These are phyloP conservation scores for Agriotes lineatus DNA, from an alignment of 2,888 invertebrate genomes.

Conservation along the genomic window DNA sequence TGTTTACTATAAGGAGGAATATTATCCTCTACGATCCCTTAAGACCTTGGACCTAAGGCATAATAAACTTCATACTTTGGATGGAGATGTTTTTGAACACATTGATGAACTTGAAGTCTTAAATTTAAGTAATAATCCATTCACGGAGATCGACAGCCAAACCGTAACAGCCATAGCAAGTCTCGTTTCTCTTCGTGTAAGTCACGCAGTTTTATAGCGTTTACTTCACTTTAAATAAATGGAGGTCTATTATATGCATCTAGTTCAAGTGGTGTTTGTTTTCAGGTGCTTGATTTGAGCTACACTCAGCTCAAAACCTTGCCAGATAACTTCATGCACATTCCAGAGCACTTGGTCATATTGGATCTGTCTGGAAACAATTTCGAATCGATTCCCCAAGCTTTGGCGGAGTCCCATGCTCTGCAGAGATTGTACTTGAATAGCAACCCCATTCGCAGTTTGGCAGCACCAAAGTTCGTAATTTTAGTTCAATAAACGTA, in stretches of 20 bases:
- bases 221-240: not conserved
- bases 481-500: too few relatives aligned
- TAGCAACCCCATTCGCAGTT: conserved; percentile 67
- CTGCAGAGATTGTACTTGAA: conserved; percentile 75
- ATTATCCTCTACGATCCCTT: conserved; percentile 72
- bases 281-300: conserved; percentile 77
- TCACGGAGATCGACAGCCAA: conserved; percentile 75
- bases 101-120: conserved; percentile 74
- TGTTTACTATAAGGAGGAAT: conserved; percentile 69
- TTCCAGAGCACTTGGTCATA: conserved; percentile 73
- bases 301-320: conserved; percentile 56
- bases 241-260: not conserved
- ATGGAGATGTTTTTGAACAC: conserved; percentile 83
- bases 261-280: conserved; percentile 28
- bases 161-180: conserved; percentile 76
- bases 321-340: conserved; percentile 75
- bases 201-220: conserved; percentile 2
- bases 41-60: conserved; percentile 74
- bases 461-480: conserved; percentile 15
- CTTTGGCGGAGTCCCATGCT: conserved; percentile 71
- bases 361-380: conserved; percentile 74
- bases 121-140: conserved; percentile 79
- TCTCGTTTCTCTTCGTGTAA: conserved; percentile 75
- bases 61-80: conserved; percentile 79
- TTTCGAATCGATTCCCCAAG: conserved; percentile 71